These are phyloP conservation scores for Chrysina gloriosa DNA, from an alignment of 2,888 invertebrate species.

Conservation along the genomic window DNA sequence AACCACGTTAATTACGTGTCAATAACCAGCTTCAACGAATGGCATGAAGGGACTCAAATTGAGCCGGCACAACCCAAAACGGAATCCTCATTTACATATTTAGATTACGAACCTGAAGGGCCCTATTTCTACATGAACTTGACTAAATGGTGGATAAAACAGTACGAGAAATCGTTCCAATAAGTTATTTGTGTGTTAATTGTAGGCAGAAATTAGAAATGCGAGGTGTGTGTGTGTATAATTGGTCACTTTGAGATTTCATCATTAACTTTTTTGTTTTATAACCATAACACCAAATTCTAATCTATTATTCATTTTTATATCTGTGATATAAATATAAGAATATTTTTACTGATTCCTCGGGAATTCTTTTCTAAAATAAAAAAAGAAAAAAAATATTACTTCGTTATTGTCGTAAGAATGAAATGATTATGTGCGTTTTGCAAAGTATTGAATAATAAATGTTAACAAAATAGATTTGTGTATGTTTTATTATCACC, in stretches of 20 bases:
- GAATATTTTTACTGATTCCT: not conserved
- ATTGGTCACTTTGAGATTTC: not conserved
- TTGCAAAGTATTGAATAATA: not conserved
- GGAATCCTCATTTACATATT: constrained; percentile 63
- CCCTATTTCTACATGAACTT: constrained; percentile 73
- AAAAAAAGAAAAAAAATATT: too few relatives aligned
- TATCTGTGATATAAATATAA: constrained; percentile 33
- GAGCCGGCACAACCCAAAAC: constrained; percentile 71
- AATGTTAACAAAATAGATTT: not conserved
- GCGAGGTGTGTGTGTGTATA: constrained; percentile 3
- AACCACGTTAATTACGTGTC: constrained; percentile 70
- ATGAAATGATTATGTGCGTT: not conserved
- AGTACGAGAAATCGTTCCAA: constrained; percentile 58
- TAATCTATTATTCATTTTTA: constrained; percentile 12
- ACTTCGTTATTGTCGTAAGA: too few relatives aligned
- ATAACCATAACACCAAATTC: not conserved
- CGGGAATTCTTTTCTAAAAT: not conserved
- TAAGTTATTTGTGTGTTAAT: not conserved
- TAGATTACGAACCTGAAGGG: constrained; percentile 72
- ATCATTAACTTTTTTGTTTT: not conserved
- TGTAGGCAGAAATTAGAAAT: not conserved
- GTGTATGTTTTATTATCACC: too few relatives aligned
- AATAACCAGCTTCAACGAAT: constrained; percentile 80
- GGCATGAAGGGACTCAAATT: constrained; percentile 82
- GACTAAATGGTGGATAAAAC: constrained; percentile 72